phyloP scores from a whole-genome alignment of 2,888 invertebrate species.

The Drosophila seclusa region DNA sequence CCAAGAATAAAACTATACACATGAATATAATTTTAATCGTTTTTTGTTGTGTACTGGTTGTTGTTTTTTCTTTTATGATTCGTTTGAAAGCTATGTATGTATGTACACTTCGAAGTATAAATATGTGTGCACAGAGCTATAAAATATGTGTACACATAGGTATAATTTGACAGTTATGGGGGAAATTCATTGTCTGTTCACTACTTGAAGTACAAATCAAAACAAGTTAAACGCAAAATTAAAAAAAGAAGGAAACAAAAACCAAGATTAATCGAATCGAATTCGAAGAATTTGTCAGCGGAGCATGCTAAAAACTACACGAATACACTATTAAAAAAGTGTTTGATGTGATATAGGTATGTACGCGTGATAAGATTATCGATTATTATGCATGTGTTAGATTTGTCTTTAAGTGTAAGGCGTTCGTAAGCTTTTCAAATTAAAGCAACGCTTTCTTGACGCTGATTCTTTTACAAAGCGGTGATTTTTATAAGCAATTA shows the following conservation, averaged over 20 bases:
- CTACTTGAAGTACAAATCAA: slow-evolving; percentile 37
- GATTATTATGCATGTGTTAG: slow-evolving; percentile 14
- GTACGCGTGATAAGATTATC: slow-evolving; percentile 22
- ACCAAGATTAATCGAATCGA: slow-evolving; percentile 9
- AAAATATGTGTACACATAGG: slow-evolving; percentile 16
- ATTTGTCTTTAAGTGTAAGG: slow-evolving; percentile 45
- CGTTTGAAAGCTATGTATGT: slow-evolving; percentile 38
- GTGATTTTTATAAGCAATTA: slow-evolving; percentile 28
- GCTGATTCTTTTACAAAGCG: slow-evolving; percentile 34
- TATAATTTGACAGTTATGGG: slow-evolving; percentile 65
- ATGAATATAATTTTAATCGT: slow-evolving; percentile 22
- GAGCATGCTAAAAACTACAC: slow-evolving; percentile 35
- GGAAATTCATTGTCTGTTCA: slow-evolving; percentile 74
- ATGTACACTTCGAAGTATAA: slow-evolving; percentile 12
- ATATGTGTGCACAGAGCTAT: slow-evolving; percentile 18
- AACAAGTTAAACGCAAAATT: background rate
- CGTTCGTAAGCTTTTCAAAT: slow-evolving; percentile 67
- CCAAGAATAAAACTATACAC: slow-evolving; percentile 37
- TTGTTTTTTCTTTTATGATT: background rate
- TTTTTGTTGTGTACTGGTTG: background rate
- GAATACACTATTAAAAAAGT: background rate
- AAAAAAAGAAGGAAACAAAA: background rate
- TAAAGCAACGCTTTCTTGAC: slow-evolving; percentile 66
- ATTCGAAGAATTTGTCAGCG: slow-evolving; percentile 10
- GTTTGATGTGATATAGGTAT: slow-evolving; percentile 7